Base-by-base conservation (phyloP, 1,140 invertebrate species). In the Zophobas atratus region DNA sequence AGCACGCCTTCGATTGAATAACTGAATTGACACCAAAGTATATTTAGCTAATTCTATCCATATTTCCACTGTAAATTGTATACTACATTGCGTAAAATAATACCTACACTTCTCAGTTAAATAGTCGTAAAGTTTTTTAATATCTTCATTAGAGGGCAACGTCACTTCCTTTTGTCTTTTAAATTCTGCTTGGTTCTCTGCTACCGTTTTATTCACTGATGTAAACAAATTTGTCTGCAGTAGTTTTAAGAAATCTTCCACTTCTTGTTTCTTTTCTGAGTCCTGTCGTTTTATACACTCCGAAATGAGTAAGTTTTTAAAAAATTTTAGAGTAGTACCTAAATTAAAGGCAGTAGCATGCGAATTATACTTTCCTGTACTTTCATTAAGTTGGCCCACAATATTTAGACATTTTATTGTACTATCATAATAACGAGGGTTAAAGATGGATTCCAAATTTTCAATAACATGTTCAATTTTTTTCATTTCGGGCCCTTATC, bases 61-160 rank as follows among this genome's bases (percentile, higher is more conserved):
- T 35, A 2, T 33, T 32, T 33, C 41, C 1, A 2, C 34, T 38
- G 6, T 43, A 70, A 67, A 76, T 35, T 39, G 20, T 43, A 6
- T 57, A 6, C 49, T 70, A 6, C 43, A 48, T 33, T 6, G 6
- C 3, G 4, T 33, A 46, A 34, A 71, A 20, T 5, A 20, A 5
- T 35, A 5, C 34, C 34, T 56, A 4, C 53, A n/a, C 53, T 39
- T 35, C 33, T 55, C 71, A 41, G 2, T 43, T 2, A 75, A 43
- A 63, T 39, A 75, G 1, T 20, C n/a, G 46, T 75, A 5, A 2
- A 75, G 46, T n/a, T 41, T 57, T 41, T 41, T 57, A 33, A 70
- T 72, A 56, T 77, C 76, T 6, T 77, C 51, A 2, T 5, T 72
- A 56, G 63, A 8, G n/a, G 76, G 76, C 20, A 77, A n/a, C 6